Evolutionary conservation across 1,140 invertebrate genomes (phyloP), one percentile per base, ranked within the genome.

Genomic region (Aphis gossypii): DNA sequence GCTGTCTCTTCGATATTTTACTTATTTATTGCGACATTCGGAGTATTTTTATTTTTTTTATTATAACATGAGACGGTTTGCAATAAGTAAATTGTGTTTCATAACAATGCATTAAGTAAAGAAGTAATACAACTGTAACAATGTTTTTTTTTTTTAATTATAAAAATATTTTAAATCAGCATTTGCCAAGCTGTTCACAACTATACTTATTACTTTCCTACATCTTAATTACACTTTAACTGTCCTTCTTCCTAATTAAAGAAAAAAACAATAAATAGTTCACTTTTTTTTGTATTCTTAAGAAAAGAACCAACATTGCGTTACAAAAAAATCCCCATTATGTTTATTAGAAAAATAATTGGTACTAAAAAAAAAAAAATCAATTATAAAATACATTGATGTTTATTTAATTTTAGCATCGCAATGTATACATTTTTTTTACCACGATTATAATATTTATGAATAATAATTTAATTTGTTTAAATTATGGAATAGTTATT

Each of bases 221-320:
- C 60, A 76, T 76, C 60, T 76, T 76, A 76, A 76, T 76, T 76
- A 76, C 60, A 68, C 60, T 68, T 68, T 68, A 68, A 68, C 30
- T 68, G 30, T 68, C 60, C 30, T 30, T 68, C 30, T 68, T 68
- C 25, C 60, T 68, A 68, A 68, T 68, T 68, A 68, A 68, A 68
- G 60, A 68, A 68, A 68, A 68, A 68, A 68, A 68, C 60, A 68
- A 30, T 68, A 68, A 68, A 68, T 30, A 68, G 60, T 68, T n/a
- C 60, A 68, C 60, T n/a, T 46, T 46, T n/a, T 60, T 68, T 68
- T 68, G 60, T 68, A 68, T 68, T 68, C 8, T n/a, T 68, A 68
- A 68, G 30, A 68, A n/a, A n/a, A 68, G 60, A 68, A 68, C 60
- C 60, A 30, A 68, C 60, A 68, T 68, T 68, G 11, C 60, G 0